Evolutionary conservation across 23 tunicate species (phyloP).

Genomic region (Ascidia mentula): DNA sequence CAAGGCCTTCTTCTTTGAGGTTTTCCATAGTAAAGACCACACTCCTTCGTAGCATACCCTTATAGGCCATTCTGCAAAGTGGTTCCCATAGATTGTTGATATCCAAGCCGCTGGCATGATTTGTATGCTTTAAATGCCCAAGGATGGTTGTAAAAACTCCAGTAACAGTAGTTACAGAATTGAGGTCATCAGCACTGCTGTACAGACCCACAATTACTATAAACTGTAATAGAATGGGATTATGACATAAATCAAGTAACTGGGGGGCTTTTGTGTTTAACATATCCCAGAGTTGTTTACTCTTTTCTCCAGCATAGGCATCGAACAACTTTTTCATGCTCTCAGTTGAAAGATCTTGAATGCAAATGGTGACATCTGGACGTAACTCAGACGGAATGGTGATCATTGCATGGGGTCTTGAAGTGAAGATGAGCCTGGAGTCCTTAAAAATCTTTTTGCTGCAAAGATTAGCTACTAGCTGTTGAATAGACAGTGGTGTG

Average conservation of each 20-base stretch:
- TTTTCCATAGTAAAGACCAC: conserved; percentile 15
- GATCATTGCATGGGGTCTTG: conserved; percentile 31
- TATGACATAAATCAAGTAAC: conserved; percentile 16
- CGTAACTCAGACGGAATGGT: conserved; percentile 9
- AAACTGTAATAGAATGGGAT: conserved; percentile 30
- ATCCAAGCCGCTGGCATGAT: background rate
- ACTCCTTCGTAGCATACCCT: background rate
- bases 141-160: conserved; percentile 18
- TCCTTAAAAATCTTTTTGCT: conserved; percentile 12
- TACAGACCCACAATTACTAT: background rate
- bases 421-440: conserved; percentile 17
- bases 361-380: conserved; percentile 14
- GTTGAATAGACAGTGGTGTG: background rate
- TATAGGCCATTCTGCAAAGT: conserved; percentile 16
- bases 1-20: conserved; percentile 11
- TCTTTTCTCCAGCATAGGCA: conserved; percentile 19
- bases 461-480: conserved; percentile 30
- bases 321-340: conserved; percentile 5
- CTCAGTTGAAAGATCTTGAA: conserved; percentile 15
- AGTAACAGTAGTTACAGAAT: conserved; percentile 26
- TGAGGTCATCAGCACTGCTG: background rate
- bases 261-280: conserved; percentile 26
- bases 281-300: conserved; percentile 16
- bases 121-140: background rate
- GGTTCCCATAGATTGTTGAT: background rate